A percentile compares a stretch with the other conserved stretches of the same genome.
These are phyloP conservation scores for Noctua fimbriata DNA, from an alignment of 2,888 invertebrate genomes.

Conservation along the genomic window DNA sequence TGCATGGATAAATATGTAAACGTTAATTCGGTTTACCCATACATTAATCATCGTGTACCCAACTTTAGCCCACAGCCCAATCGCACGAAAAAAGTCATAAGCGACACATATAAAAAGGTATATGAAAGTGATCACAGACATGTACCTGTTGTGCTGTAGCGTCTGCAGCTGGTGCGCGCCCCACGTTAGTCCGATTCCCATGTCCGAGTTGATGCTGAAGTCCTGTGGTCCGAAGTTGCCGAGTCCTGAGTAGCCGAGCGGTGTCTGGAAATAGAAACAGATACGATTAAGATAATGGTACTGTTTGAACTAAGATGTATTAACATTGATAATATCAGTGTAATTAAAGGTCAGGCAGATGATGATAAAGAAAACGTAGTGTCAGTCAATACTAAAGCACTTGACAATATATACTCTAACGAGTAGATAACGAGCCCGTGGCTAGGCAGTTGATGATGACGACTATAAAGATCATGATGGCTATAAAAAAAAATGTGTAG, in stretches of 20 bases:
- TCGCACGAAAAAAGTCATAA: conserved; percentile 22
- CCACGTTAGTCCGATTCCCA: conserved; percentile 92
- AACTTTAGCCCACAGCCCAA: not conserved
- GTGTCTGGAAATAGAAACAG: conserved; percentile 80
- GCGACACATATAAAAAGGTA: conserved; percentile 66
- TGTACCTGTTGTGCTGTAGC: conserved; percentile 93
- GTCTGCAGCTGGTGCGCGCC: conserved; percentile 93
- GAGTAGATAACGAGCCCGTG: not conserved
- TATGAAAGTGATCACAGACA: conserved; percentile 86
- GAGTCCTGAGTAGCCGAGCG: conserved; percentile 91
- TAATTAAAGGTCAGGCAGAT: not conserved
- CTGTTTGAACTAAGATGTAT: not conserved
- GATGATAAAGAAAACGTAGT: not conserved
- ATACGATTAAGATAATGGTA: not conserved
- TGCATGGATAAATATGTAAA: not conserved
- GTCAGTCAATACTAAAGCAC: not conserved
- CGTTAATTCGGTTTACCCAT: not conserved
- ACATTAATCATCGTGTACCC: not conserved
- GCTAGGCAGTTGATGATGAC: not conserved
- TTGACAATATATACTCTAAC: not conserved
- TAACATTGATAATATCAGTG: not conserved
- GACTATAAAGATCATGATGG: not conserved
- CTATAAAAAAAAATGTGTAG: too few species aligned
- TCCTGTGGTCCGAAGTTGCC: conserved; percentile 94
- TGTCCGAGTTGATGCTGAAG: conserved; percentile 94